phyloP scores from a whole-genome alignment of 2,797 vertebrate genomes.

The Poeciliopsis turneri region DNA sequence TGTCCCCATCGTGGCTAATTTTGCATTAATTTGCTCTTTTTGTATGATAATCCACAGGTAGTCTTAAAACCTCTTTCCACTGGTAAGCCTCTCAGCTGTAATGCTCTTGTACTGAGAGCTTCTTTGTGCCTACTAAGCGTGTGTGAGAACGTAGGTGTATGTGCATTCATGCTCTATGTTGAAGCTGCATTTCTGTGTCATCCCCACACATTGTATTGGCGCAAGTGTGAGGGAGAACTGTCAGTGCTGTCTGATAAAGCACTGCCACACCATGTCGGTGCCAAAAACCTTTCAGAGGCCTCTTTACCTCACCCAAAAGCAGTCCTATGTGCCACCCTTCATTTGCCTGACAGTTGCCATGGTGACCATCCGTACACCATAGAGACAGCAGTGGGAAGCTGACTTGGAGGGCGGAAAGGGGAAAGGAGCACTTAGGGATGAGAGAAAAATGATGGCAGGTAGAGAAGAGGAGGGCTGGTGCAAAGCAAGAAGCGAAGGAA shows the following conservation, averaged over 20 bases:
- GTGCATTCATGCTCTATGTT: constrained; percentile 17
- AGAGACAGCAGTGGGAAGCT: constrained; percentile 62
- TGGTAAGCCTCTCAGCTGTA: constrained; percentile 70
- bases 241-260: constrained; percentile 25
- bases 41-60: constrained; percentile 67
- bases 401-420: constrained; percentile 55
- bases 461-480: constrained; percentile 21
- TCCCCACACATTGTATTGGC: constrained; percentile 8
- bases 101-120: constrained; percentile 57
- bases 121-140: constrained; percentile 54
- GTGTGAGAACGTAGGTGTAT: constrained; percentile 11
- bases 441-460: constrained; percentile 58
- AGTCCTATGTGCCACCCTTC: constrained; percentile 56
- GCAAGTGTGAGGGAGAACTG: constrained; percentile 5
- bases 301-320: constrained; percentile 45
- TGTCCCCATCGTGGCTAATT: constrained; percentile 43
- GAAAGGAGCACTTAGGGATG: constrained; percentile 67
- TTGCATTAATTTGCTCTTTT: constrained; percentile 54
- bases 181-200: constrained; percentile 10
- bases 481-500: constrained; percentile 41
- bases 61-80: constrained; percentile 61
- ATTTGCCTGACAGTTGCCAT: constrained; percentile 74
- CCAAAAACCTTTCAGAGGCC: constrained; percentile 46
- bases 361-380: constrained; percentile 71
- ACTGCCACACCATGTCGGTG: constrained; percentile 19